phyloP scores from a whole-genome alignment of 1,140 invertebrate genomes.

The Trachelipus rathkii region DNA sequence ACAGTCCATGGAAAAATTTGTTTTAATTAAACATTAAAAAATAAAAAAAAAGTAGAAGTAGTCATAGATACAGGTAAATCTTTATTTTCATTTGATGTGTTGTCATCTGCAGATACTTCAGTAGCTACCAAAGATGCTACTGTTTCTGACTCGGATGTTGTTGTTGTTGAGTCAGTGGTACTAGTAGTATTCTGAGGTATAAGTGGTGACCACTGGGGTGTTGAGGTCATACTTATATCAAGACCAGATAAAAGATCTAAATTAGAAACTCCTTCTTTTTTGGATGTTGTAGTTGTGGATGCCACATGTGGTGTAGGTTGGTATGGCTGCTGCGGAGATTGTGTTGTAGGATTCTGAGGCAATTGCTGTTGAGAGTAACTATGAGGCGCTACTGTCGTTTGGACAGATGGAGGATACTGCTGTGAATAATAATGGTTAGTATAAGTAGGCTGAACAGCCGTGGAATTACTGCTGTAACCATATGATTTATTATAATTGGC shows the following conservation, averaged over 20 bases:
- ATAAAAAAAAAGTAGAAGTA: not conserved
- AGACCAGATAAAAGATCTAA: constrained; percentile 72
- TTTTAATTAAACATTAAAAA: not conserved
- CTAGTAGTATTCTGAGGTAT: constrained; percentile 54
- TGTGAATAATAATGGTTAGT: too few relatives aligned
- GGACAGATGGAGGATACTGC: too few relatives aligned
- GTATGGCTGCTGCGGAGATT: constrained; percentile 17
- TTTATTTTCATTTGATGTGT: too few relatives aligned
- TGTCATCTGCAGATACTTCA: constrained; percentile 22
- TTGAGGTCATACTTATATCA: constrained; percentile 59
- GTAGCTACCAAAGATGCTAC: constrained; percentile 26
- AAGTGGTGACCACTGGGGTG: constrained; percentile 63
- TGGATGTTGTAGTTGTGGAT: constrained; percentile 27
- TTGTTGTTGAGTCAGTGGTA: not conserved
- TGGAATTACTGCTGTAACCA: too few relatives aligned
- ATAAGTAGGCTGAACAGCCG: too few relatives aligned
- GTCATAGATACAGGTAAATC: too few relatives aligned
- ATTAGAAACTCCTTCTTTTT: constrained; percentile 53
- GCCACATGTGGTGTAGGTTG: not conserved
- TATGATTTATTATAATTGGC: too few relatives aligned
- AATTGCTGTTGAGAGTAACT: constrained; percentile 17
- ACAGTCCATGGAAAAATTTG: too few relatives aligned
- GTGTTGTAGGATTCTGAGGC: constrained; percentile 18
- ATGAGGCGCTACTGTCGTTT: not conserved
- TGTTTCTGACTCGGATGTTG: constrained; percentile 25